Evolutionary conservation across 1,140 invertebrate species (phyloP).

Genomic region (Conus betulinus): DNA sequence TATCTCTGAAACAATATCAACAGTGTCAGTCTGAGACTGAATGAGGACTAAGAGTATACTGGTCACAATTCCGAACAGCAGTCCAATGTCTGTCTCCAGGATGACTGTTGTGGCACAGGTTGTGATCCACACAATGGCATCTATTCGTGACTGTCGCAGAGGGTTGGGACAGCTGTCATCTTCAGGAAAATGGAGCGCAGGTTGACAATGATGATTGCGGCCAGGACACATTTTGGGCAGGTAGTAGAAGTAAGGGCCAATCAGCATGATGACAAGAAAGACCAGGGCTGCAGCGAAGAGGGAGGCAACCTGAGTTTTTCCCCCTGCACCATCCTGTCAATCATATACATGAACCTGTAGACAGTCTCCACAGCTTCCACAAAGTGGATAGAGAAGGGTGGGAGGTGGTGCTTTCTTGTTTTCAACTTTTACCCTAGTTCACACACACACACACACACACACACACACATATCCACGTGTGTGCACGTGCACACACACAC

Average conservation of each 20-base stretch:
- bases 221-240: slow-evolving; percentile 68
- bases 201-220: slow-evolving; percentile 78
- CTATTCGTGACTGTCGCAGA: slow-evolving; percentile 75
- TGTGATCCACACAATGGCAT: slow-evolving; percentile 84
- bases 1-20: slow-evolving; percentile 37
- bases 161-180: slow-evolving; percentile 55
- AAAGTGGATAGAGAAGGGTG: too few relatives aligned
- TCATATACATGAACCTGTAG: too few relatives aligned
- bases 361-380: too few relatives aligned
- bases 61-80: slow-evolving; percentile 83
- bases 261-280: slow-evolving; percentile 58
- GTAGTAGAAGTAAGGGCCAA: slow-evolving; percentile 61
- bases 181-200: slow-evolving; percentile 77
- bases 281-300: slow-evolving; percentile 59
- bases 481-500: too few relatives aligned
- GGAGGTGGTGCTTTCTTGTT: too few relatives aligned
- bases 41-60: slow-evolving; percentile 83
- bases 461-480: too few relatives aligned
- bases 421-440: too few relatives aligned
- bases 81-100: slow-evolving; percentile 89
- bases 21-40: slow-evolving; percentile 54
- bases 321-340: slow-evolving; percentile 54
- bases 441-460: too few relatives aligned
- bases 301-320: slow-evolving; percentile 59
- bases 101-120: slow-evolving; percentile 87